Base-by-base conservation (phyloP, 35 echinoderm and acorn worm species). In the Apostichopus californicus region DNA sequence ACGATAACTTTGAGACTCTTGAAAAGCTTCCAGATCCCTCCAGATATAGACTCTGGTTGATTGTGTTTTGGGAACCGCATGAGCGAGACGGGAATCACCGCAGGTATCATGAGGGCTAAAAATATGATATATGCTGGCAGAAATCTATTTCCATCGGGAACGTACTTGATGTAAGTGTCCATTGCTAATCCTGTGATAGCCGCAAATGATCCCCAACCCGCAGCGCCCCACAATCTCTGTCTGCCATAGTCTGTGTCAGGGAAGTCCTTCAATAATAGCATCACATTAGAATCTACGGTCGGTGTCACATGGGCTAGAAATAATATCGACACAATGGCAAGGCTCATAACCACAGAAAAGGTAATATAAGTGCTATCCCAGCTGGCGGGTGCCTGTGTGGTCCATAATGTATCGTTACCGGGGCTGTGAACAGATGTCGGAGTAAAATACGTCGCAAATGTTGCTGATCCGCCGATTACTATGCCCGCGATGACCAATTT, bases 141-240 rank as follows among this genome's bases (percentile, higher is more conserved):
- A 57, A 94, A 96, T 13, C 23, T 82, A 55, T 95, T 95, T 5
- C 83, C 78, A 13, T 80, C 91, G 2, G 91, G 83, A 34, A 86
- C 65, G 66, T 89, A 78, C 24, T 57, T 80, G 58, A 53, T 65
- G 55, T 77, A 94, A 9, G 56, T 61, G 75, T 96, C 95, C 68
- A 96, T 86, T 7, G 88, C 80, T 9, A 96, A 34, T 1, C 95
- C 95, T 20, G 88, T 86, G 6, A 96, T 17, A 22, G 78, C 63
- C 6, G 92, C 60, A 66, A 96, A 94, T 17, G 63, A 56, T 21
- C 95, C 95, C 92, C 92, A 96, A 6, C 92, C 95, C 5, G 94
- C 52, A 14, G 78, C 95, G 3, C 95, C 95, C 95, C 95, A 96
- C 9, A 96, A 55, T 71, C 95, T 58, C 14, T 96, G 95, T 63